Evolutionary conservation across 2,888 invertebrate genomes (phyloP), one percentile per base, ranked within the genome.

Genomic region (Mylabris sibirica): DNA sequence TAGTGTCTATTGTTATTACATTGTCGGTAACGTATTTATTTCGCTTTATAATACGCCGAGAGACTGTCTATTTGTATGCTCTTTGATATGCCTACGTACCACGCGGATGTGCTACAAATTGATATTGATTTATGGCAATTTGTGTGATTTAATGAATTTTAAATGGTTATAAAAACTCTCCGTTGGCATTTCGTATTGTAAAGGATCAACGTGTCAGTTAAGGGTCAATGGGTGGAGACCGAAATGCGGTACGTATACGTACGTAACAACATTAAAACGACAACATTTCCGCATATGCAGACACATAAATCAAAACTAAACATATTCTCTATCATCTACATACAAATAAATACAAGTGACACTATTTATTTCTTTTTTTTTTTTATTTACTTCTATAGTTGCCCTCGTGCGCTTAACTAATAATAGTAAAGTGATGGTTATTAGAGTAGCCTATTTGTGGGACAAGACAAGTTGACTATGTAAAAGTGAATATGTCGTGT

Each of bases 31-130:
- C 76, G 75, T 76, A 78, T 80, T 78, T 79, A 79, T 79, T 78
- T 57, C 75, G 70, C 76, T 77, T 76, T 76, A 75, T 75, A 76
- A 72, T 30, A 30, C 68, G 70, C 72, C 74, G 74, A 73, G 74
- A 73, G 74, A 73, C 65, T 68, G 75, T 67, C 8, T 30, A 8
- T 30, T 6, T 30, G 26, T 30, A 30, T 30, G 30, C 30, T 71
- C 78, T 80, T 80, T 80, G 80, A 80, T 80, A 80, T 74, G 76
- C 80, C 80, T 77, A 80, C 80, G 78, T 78, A 72, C 70, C 71
- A 77, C 74, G 76, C 78, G 79, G 79, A 79, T 79, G 78, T 79
- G 76, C 77, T 77, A 78, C 78, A 78, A 78, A 78, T 78, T 78
- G 78, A 77, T 78, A 78, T 77, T 78, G 78, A 78, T 78, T 78